Evolutionary conservation across 1,140 invertebrate species (phyloP).

Genomic region (Drosophila sucinea): DNA sequence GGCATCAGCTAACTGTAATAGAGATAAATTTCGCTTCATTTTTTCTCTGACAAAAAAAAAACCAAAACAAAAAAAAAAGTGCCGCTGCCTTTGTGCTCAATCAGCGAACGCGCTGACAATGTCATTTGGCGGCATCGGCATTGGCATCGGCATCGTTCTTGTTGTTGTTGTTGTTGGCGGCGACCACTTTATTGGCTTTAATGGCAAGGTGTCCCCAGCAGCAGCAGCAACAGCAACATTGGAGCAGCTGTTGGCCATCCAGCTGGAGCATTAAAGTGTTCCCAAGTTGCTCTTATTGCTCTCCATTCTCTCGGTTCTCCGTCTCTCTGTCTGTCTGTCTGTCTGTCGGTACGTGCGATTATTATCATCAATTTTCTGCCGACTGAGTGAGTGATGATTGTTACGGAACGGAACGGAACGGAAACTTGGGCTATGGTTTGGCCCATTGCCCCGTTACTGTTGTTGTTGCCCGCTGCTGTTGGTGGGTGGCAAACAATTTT

Average conservation of each 20-base stretch:
- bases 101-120: conserved; percentile 59
- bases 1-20: conserved; percentile 75
- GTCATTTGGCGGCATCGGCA: conserved; percentile 53
- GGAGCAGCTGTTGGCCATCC: conserved; percentile 24
- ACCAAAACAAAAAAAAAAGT: conserved; percentile 21
- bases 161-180: not conserved
- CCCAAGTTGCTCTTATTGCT: conserved; percentile 36
- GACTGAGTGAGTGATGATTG: conserved; percentile 74
- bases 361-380: conserved; percentile 79
- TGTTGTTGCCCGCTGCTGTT: conserved; percentile 2
- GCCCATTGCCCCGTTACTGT: conserved; percentile 31
- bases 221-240: not conserved
- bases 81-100: conserved; percentile 40
- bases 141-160: too few species aligned
- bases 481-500: conserved; percentile 49
- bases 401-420: conserved; percentile 42
- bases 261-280: conserved; percentile 46
- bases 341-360: conserved; percentile 68
- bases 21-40: conserved; percentile 80
- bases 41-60: conserved; percentile 69
- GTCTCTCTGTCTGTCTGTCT: not conserved
- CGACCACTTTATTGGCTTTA: conserved; percentile 71
- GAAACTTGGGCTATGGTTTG: conserved; percentile 46
- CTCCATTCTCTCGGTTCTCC: not conserved
- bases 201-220: conserved; percentile 63